A percentile compares a stretch with the other conserved stretches of the same genome.
Conservation (phyloP, 2,113 vertebrate species). For the Corythaixoides concolor region DNA sequence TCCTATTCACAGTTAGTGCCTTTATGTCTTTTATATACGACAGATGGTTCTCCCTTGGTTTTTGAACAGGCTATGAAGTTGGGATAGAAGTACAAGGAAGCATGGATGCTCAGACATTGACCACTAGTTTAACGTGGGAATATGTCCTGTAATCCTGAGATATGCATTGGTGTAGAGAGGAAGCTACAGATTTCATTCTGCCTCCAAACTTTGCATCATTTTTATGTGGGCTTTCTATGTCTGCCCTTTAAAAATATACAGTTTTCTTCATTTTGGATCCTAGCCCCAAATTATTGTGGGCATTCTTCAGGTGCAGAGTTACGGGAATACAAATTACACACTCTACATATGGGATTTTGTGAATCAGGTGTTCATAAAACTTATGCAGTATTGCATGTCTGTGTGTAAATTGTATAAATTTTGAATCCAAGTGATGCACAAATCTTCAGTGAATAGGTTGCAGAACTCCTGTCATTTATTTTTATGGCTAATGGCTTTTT, state of each 20-base stretch:
- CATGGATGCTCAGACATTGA: neutral
- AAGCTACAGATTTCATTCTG: neutral
- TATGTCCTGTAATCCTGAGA: neutral
- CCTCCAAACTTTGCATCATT: neutral
- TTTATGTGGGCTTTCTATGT: neutral
- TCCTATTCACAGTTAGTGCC: neutral
- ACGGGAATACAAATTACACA: neutral
- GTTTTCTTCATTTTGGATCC: neutral
- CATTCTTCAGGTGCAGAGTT: neutral
- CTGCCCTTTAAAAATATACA: neutral
- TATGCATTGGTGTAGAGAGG: neutral
- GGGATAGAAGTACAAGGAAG: neutral
- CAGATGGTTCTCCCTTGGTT: neutral
- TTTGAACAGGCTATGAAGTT: neutral
- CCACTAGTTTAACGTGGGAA: neutral
- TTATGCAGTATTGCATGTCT: neutral
- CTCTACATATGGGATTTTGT: neutral
- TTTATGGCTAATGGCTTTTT: conserved; percentile 66
- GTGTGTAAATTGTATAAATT: neutral
- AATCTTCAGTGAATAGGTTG: conserved; percentile 9
- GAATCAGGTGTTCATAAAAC: neutral
- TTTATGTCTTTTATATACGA: neutral
- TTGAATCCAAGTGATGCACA: conserved; percentile 14
- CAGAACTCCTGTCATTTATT: conserved; percentile 51
- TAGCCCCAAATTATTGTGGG: neutral